Evolutionary conservation across 2,888 invertebrate genomes (phyloP), one percentile per base, ranked within the genome.

Genomic region (Trachelus tabidus): DNA sequence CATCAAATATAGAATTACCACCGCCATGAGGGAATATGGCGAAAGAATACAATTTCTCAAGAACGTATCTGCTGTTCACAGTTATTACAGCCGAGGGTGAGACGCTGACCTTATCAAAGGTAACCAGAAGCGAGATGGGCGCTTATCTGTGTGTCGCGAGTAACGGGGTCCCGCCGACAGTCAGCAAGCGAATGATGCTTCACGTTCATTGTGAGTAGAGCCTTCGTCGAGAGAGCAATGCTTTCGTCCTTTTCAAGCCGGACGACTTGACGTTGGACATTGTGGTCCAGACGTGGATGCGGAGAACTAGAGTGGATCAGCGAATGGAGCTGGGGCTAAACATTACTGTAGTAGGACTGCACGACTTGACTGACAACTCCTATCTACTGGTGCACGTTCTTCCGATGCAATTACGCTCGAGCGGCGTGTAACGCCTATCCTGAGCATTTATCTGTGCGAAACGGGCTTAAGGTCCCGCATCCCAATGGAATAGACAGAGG

Each of bases 121-220:
- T 97, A 90, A 97, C 97, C 82, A 94, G 97, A 84, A 96, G 96
- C 75, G 97, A 97, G 93, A 97, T 97, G 97, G 97, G 96, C 76
- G 96, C 96, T 78, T 97, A 97, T 92, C 93, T 97, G 87, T 97
- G 97, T 92, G 96, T 97, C 92, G 97, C 97, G 78, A 96, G 96
- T 85, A 97, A 97, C 90, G 97, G 97, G 73, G 96, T 97, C 34
- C 97, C 97, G 56, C 97, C 97, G 68, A 95, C 97, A 73, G 97
- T 97, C 90, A 97, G 97, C 93, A 97, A 97, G 92, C 93, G 97
- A 91, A 96, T 97, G 94, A 97, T 96, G 96, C 94, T 97, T 81
- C 97, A 97, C 92, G 97, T 97, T 85, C 96, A 97, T 92, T 97
- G 97, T 97, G 92, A 97, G 97, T 96, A 93, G 82, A 81, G 69